Evolutionary conservation across 2,113 vertebrate genomes (phyloP).

Genomic region (Xyrauchen texanus): DNA sequence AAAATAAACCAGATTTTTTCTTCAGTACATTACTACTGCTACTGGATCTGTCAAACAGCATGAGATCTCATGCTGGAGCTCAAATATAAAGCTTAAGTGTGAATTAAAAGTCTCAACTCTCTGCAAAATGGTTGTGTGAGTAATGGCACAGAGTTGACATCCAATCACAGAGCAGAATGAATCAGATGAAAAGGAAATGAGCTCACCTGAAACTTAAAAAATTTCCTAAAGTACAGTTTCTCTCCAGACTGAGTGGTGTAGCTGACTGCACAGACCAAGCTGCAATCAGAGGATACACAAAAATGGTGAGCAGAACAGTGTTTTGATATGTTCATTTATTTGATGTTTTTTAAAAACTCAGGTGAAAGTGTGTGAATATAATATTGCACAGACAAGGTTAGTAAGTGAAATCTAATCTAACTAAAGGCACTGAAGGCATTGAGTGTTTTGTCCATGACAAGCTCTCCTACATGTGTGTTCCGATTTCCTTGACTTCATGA

Average conservation of each 20-base stretch:
- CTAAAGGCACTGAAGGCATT: too few relatives aligned
- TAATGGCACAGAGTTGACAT: constrained; percentile 2
- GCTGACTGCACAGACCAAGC: constrained; percentile 96
- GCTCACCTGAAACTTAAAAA: constrained; percentile 99
- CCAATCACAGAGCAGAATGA: background rate
- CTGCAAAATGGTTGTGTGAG: constrained; percentile 63
- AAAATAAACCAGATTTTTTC: background rate
- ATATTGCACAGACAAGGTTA: too few relatives aligned
- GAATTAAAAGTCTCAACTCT: constrained; percentile 49
- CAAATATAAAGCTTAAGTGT: constrained; percentile 21
- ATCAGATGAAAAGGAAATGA: background rate
- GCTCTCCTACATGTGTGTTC: constrained; percentile 90
- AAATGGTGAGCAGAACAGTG: constrained; percentile 17
- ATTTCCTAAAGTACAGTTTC: constrained; percentile 99
- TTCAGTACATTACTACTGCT: background rate
- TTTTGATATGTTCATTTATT: too few relatives aligned
- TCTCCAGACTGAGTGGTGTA: constrained; percentile 94
- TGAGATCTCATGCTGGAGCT: background rate
- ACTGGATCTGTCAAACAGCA: background rate
- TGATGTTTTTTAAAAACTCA: too few relatives aligned
- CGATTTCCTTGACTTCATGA: constrained; percentile 98
- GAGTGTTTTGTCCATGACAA: background rate
- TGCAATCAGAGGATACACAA: constrained; percentile 62
- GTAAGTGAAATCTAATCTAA: too few relatives aligned
- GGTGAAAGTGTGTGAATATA: too few relatives aligned